Evolutionary conservation across 2,888 invertebrate genomes (phyloP), one percentile per base, ranked within the genome.

Genomic region (Heteromurus nitidus): DNA sequence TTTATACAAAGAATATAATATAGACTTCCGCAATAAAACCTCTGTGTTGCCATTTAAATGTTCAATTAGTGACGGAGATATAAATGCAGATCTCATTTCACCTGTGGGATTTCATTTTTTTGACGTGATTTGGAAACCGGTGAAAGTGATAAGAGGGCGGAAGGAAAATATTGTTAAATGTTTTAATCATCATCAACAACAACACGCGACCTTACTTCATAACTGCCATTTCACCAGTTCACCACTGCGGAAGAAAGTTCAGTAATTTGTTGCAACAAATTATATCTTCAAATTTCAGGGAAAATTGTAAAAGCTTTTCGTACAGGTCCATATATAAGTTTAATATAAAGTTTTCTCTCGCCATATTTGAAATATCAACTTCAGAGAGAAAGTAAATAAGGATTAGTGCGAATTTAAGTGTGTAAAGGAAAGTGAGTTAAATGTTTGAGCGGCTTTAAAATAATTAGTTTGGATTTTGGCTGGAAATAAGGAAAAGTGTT

Each of bases 191-290:
- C 13, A 13, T 9, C 36, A 36, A 36, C 5, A 36, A 36, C 64
- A 36, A 20, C 13, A 7, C 22, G 16, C 64, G 64, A 64, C 64
- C 64, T 64, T 64, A 64, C 18, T 64, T 64, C 13, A 30, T 20
- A 20, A 64, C 64, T 64, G 64, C 64, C 64, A 64, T 64, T 64
- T 26, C n/a, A 47, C 47, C n/a, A n/a, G n/a, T n/a, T n/a, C n/a
- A n/a, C n/a, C n/a, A 47, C 47, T 47, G 11, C 58, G 11, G 24
- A 5, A 60, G 26, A 26, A 18, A 3, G 26, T 60, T 26, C 60
- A 26, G 11, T 60, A 60, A 26, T 60, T 13, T 36, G 36, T 9
- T 36, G 13, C 36, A 9, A 36, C 36, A 9, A 36, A 36, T 9
- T 9, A 36, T 36, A 36, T 36, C 36, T 9, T 36, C 13, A 5